Evolutionary conservation across 2,888 invertebrate genomes (phyloP).

Genomic region (Petrolisthes cinctipes): DNA sequence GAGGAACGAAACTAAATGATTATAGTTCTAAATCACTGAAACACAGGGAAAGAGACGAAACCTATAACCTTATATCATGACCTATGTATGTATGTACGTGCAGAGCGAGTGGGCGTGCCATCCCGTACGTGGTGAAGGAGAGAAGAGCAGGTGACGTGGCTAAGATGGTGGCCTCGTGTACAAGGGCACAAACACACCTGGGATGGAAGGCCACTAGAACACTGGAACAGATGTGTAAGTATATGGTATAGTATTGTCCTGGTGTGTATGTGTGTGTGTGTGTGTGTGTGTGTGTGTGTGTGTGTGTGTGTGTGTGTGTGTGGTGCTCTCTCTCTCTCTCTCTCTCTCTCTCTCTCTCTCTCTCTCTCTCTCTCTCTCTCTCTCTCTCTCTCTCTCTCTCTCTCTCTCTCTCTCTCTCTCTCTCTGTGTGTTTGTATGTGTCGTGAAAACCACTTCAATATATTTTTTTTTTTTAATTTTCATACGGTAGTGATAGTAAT

Average conservation of each 20-base stretch:
- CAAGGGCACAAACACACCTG: conserved; percentile 4
- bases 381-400: no score
- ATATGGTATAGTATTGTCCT: neutral
- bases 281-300: neutral
- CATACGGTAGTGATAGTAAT: neutral
- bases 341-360: no score
- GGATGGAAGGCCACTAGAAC: conserved; percentile 1
- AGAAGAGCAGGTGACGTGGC: conserved; percentile 89
- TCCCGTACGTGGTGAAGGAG: conserved; percentile 78
- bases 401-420: no score
- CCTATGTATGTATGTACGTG: conserved; percentile 67
- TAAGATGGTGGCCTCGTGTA: conserved; percentile 81
- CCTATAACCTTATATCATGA: no score
- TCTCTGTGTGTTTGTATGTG: no score
- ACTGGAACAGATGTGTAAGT: conserved; percentile 24
- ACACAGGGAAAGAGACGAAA: no score
- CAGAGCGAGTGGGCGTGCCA: conserved; percentile 79
- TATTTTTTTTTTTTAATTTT: neutral
- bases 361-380: no score
- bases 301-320: neutral
- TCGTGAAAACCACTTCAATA: neutral
- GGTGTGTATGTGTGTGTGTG: neutral
- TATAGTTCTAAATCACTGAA: no score
- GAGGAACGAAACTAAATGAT: neutral
- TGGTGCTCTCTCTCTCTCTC: neutral